These are phyloP conservation scores for Eulemur macaco DNA, from an alignment of 2,113 vertebrate species.

Conservation along the genomic window DNA sequence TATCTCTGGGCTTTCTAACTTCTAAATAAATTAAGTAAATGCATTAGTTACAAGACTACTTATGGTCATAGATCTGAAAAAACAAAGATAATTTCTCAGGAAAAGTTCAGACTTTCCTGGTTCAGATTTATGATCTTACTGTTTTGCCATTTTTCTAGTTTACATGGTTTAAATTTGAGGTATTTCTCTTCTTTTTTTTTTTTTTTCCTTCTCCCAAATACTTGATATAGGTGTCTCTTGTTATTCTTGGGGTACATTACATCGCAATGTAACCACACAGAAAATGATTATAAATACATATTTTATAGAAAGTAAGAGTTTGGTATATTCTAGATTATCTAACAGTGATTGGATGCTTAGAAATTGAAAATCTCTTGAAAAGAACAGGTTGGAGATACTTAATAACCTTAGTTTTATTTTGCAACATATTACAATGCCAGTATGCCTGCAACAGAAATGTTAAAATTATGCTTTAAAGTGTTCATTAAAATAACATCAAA, in stretches of 20 bases:
- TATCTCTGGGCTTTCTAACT: not conserved
- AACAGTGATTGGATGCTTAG: not conserved
- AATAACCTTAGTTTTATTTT: not conserved
- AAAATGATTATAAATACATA: not conserved
- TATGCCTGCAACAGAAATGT: not conserved
- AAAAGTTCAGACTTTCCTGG: not conserved
- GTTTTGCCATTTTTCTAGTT: constrained; percentile 5
- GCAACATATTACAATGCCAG: not conserved
- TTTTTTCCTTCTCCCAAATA: not conserved
- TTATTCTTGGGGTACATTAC: not conserved
- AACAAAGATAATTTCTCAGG: not conserved
- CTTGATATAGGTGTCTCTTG: not conserved
- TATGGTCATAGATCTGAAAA: not conserved
- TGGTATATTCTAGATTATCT: not conserved
- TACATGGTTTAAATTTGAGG: not conserved
- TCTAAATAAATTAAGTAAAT: not conserved
- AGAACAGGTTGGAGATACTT: not conserved
- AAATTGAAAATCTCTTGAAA: not conserved
- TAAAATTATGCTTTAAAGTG: too few species aligned
- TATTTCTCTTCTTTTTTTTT: not conserved
- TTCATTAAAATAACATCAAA: not conserved
- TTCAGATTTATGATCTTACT: not conserved
- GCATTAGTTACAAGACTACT: not conserved
- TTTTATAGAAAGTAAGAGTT: not conserved
- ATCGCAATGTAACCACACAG: not conserved